Percentiles rank a stretch among this genome's conserved stretches.
Evolutionary conservation across 2,888 invertebrate genomes (phyloP).

Genomic region (Halictus quadricinctus): DNA sequence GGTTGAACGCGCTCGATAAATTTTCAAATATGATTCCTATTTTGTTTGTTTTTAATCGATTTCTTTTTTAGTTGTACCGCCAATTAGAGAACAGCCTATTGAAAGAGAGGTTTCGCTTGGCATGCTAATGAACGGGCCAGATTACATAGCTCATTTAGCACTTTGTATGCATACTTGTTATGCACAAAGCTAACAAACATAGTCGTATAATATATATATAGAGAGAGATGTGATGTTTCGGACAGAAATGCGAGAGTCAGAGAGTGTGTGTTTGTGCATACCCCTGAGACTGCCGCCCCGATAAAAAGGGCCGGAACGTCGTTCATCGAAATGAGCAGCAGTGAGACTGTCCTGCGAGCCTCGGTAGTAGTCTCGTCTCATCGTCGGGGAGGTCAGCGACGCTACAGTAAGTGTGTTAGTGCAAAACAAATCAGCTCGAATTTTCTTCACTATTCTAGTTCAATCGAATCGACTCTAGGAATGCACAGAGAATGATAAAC

Average conservation of each 20-base stretch:
- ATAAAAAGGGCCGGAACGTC: slow-evolving; percentile 85
- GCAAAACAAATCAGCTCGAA: slow-evolving; percentile 77
- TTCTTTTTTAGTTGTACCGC: neutral
- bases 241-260: slow-evolving; percentile 61
- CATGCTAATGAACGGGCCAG: neutral
- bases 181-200: slow-evolving; percentile 21
- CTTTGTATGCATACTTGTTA: slow-evolving; percentile 32
- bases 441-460: slow-evolving; percentile 75
- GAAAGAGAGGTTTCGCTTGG: neutral
- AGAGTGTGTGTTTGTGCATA: slow-evolving; percentile 80
- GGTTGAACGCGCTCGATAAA: neutral
- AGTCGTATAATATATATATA: slow-evolving; percentile 20
- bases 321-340: slow-evolving; percentile 85
- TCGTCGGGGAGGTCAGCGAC: slow-evolving; percentile 85
- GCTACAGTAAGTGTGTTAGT: slow-evolving; percentile 82
- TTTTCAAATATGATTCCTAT: neutral
- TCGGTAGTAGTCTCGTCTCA: slow-evolving; percentile 95
- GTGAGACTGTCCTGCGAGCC: slow-evolving; percentile 95
- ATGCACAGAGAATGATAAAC: neutral
- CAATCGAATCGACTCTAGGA: slow-evolving; percentile 28
- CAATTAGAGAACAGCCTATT: neutral
- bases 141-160: slow-evolving; percentile 29
- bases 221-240: slow-evolving; percentile 52
- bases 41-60: neutral
- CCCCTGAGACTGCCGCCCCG: slow-evolving; percentile 86